Conservation (phyloP, 2,113 vertebrate species). For the Rafetus swinhoei region DNA sequence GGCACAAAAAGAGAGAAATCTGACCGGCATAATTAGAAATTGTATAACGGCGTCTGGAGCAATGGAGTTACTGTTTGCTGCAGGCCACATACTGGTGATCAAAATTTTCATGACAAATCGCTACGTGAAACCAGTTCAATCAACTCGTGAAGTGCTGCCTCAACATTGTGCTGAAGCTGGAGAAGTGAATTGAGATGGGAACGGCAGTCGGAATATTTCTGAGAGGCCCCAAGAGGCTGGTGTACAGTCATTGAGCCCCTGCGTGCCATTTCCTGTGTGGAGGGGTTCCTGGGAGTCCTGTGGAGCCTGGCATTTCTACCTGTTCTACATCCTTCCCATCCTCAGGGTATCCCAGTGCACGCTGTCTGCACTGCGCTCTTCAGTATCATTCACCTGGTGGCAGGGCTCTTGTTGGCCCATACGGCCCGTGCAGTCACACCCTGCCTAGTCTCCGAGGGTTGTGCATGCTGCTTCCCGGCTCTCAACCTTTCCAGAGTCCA, state of each 20-base stretch:
- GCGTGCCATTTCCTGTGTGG: neutral
- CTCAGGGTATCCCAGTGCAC: neutral
- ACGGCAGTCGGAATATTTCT: neutral
- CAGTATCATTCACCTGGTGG: neutral
- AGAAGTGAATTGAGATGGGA: rapidly evolving
- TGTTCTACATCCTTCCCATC: neutral
- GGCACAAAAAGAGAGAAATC: neutral
- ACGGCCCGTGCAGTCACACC: rapidly evolving
- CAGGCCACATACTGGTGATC: rapidly evolving
- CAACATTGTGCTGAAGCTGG: rapidly evolving
- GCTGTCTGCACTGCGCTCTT: neutral
- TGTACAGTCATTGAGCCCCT: rapidly evolving
- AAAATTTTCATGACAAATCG: neutral
- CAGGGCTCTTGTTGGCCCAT: rapidly evolving
- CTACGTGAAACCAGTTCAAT: rapidly evolving
- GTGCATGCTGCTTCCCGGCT: neutral
- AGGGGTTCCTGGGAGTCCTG: neutral
- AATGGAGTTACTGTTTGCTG: neutral
- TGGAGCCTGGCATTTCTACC: neutral
- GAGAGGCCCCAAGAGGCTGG: rapidly evolving
- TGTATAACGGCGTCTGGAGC: neutral
- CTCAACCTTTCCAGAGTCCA: no score
- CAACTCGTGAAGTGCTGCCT: neutral
- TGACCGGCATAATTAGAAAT: rapidly evolving
- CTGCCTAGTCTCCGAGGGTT: neutral